Evolutionary conservation across 2,888 invertebrate species (phyloP), one percentile per base, ranked within the genome.

Genomic region (Tanypteryx hageni): DNA sequence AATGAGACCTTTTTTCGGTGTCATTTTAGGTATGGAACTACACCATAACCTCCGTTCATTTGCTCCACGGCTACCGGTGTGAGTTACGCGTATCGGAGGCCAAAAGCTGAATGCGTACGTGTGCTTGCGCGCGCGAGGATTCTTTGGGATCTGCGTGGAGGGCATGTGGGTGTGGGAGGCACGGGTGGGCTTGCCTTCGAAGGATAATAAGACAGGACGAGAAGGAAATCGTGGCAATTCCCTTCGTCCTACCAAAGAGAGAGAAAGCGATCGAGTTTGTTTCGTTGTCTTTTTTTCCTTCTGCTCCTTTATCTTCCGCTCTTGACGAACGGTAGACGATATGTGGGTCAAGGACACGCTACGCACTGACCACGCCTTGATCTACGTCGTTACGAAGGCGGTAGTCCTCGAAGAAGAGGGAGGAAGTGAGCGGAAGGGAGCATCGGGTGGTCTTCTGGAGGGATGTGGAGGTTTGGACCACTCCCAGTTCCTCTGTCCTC

Each of bases 341-440:
- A 76, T 76, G 76, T 76, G 76, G 76, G 76, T 76, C 76, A 76
- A 76, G 76, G 76, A 8, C 76, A 27, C 14, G 14, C 76, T 76
- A 27, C 76, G 76, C 14, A 27, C 22, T 76, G 76, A 27, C 76
- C 76, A 76, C 76, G 76, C 76, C 76, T 76, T 76, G 76, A 11
- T 68, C 68, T 61, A 61, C 18, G 61, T 61, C 61, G 61, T 61
- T 44, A 22, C n/a, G 68, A n/a, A 22, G 68, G 10, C 10, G 59
- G 59, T 59, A 59, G 61, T 16, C 68, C 68, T 68, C 68, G 68
- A n/a, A 22, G 22, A 76, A 27, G 76, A 76, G 27, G 22, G 22
- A 27, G 76, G 5, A 5, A 44, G 44, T 3, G 44, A 44, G 44
- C 5, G 44, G 5, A 44, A 5, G 44, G 44, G 44, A 44, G 76